A percentile compares a stretch with the other conserved stretches of the same genome.
These are phyloP conservation scores for Neocrepidodera transversa DNA, from an alignment of 2,888 invertebrate genomes.

Conservation along the genomic window DNA sequence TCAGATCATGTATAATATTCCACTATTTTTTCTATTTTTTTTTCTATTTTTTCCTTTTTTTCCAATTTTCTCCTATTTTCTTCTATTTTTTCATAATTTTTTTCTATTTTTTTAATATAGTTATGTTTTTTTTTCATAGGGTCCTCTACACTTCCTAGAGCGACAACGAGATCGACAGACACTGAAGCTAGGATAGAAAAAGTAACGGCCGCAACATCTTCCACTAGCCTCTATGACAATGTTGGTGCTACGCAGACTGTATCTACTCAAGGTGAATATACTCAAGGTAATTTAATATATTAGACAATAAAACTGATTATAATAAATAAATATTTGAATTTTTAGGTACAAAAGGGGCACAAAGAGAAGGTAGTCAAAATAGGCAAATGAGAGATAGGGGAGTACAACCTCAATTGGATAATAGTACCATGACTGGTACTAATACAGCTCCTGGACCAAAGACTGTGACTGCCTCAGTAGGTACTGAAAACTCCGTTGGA, in stretches of 20 bases:
- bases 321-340: not conserved
- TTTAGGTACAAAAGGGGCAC: slow-evolving; percentile 59
- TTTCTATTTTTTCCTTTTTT: too few species aligned
- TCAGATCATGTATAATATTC: too few species aligned
- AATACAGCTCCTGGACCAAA: slow-evolving; percentile 70
- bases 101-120: too few species aligned
- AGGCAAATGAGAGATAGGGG: slow-evolving; percentile 59
- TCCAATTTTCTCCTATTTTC: too few species aligned
- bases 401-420: slow-evolving; percentile 75
- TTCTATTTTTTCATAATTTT: too few species aligned
- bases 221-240: slow-evolving; percentile 87
- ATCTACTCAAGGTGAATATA: slow-evolving; percentile 54
- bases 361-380: slow-evolving; percentile 57
- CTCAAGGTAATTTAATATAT: slow-evolving; percentile 18
- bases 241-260: slow-evolving; percentile 64
- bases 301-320: too few species aligned
- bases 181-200: slow-evolving; percentile 70
- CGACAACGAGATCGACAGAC: slow-evolving; percentile 71
- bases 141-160: slow-evolving; percentile 84
- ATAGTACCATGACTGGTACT: slow-evolving; percentile 72
- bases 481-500: slow-evolving; percentile 74
- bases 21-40: too few species aligned
- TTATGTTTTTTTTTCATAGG: too few species aligned
- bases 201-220: slow-evolving; percentile 85
- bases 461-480: slow-evolving; percentile 71